Conservation (phyloP, 2,113 vertebrate genomes). For the Dasyprocta punctata region DNA sequence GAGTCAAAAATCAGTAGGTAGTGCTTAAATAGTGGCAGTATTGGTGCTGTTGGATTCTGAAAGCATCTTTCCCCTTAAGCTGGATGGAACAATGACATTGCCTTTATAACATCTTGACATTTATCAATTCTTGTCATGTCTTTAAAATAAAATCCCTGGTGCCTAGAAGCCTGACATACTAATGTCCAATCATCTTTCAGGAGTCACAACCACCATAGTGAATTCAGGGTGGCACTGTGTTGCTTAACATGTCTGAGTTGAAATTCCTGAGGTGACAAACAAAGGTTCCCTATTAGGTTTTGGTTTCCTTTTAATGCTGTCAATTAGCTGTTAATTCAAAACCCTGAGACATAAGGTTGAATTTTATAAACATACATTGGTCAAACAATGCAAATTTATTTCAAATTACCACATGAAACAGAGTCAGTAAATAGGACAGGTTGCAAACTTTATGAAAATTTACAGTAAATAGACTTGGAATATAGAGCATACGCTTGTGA, state of each 20-base stretch:
- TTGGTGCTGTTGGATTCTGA: constrained; percentile 55
- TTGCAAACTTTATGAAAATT: neutral
- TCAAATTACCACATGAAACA: constrained; percentile 38
- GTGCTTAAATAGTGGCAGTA: constrained; percentile 58
- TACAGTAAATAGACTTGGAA: neutral
- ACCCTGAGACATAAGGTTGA: neutral
- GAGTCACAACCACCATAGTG: constrained; percentile 11
- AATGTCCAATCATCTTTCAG: constrained; percentile 70
- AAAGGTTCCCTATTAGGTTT: neutral
- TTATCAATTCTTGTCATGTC: constrained; percentile 69
- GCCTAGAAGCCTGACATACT: constrained; percentile 63
- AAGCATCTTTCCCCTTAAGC: constrained; percentile 68
- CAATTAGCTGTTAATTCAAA: neutral
- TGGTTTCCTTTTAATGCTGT: neutral
- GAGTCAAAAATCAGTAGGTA: constrained; percentile 36
- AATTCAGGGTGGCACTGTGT: constrained; percentile 56
- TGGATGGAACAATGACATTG: constrained; percentile 60
- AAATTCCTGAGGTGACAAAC: neutral
- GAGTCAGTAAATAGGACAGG: neutral
- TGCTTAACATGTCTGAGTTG: neutral
- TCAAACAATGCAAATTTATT: neutral
- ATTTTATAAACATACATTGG: neutral
- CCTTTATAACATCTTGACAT: constrained; percentile 77
- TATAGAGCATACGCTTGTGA: neutral
- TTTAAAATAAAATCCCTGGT: constrained; percentile 47